phyloP scores from a whole-genome alignment of 2,888 invertebrate genomes.

The Masnerella sp. region DNA sequence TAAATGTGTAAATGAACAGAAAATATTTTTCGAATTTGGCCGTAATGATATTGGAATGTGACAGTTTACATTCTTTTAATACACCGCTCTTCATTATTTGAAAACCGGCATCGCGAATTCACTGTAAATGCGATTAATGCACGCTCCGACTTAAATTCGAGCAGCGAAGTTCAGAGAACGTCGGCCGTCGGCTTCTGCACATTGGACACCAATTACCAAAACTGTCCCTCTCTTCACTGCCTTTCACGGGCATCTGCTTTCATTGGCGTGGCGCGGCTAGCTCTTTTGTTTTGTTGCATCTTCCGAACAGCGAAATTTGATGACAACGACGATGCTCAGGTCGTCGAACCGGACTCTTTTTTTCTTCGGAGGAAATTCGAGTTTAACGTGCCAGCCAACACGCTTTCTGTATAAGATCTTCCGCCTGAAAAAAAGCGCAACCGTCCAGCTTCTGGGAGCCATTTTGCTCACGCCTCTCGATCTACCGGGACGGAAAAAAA shows the following conservation, averaged over 20 bases:
- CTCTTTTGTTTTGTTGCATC: constrained; percentile 49
- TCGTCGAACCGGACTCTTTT: constrained; percentile 58
- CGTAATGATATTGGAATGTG: too few species aligned
- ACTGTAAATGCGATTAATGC: constrained; percentile 41
- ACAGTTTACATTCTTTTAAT: too few species aligned
- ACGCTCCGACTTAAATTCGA: constrained; percentile 38
- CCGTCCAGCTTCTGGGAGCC: constrained; percentile 44
- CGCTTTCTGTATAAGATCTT: constrained; percentile 52
- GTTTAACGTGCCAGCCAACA: constrained; percentile 52
- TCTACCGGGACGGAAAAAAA: constrained; percentile 25
- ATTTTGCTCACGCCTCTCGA: constrained; percentile 45
- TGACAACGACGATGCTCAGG: constrained; percentile 59
- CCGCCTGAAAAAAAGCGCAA: constrained; percentile 46
- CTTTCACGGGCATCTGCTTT: constrained; percentile 69
- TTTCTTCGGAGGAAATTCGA: constrained; percentile 58
- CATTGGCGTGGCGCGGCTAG: constrained; percentile 61
- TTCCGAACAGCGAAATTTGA: constrained; percentile 57
- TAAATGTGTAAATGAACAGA: too few species aligned
- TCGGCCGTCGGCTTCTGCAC: constrained; percentile 37
- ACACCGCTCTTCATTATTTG: too few species aligned
- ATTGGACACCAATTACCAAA: constrained; percentile 70
- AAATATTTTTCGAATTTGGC: too few species aligned
- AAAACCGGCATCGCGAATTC: too few species aligned
- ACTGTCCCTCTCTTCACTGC: constrained; percentile 71
- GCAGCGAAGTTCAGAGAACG: constrained; percentile 17